These are phyloP conservation scores for Lycophotia porphyrea DNA, from an alignment of 2,888 invertebrate species.

Conservation along the genomic window DNA sequence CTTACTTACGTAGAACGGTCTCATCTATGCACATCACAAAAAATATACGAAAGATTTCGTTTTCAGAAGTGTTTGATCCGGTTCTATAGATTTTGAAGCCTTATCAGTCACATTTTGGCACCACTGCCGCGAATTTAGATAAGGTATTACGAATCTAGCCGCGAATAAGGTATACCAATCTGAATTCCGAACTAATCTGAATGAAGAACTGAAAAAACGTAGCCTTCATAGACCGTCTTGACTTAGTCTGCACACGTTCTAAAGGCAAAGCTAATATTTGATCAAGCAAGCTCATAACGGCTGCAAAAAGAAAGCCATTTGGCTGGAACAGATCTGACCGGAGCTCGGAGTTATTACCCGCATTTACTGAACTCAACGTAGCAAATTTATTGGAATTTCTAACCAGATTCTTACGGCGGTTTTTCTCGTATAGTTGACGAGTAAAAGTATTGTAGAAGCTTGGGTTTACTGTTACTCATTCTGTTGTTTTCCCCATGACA, in stretches of 20 bases:
- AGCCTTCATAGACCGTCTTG: not conserved
- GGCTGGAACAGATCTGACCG: constrained; percentile 32
- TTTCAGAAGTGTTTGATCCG: not conserved
- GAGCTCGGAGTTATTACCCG: constrained; percentile 41
- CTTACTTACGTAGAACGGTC: not conserved
- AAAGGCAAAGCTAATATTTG: constrained; percentile 10
- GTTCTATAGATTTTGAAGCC: not conserved
- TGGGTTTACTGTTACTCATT: constrained; percentile 6
- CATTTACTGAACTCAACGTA: constrained; percentile 42
- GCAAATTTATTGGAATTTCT: constrained; percentile 53
- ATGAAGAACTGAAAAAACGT: not conserved
- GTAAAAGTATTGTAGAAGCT: constrained; percentile 9
- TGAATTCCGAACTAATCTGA: not conserved
- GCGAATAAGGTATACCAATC: too few species aligned
- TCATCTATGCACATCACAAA: not conserved
- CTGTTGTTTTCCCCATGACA: not conserved
- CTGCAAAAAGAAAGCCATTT: constrained; percentile 44
- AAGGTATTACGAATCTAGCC: not conserved
- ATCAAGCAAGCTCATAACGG: constrained; percentile 19
- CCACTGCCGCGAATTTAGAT: not conserved
- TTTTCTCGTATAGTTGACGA: constrained; percentile 31
- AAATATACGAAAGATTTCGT: not conserved
- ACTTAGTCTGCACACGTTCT: not conserved
- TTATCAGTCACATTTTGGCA: not conserved
- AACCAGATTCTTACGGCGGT: constrained; percentile 5